Evolutionary conservation across 2,797 vertebrate genomes (phyloP).

Genomic region (Channallabes apus): DNA sequence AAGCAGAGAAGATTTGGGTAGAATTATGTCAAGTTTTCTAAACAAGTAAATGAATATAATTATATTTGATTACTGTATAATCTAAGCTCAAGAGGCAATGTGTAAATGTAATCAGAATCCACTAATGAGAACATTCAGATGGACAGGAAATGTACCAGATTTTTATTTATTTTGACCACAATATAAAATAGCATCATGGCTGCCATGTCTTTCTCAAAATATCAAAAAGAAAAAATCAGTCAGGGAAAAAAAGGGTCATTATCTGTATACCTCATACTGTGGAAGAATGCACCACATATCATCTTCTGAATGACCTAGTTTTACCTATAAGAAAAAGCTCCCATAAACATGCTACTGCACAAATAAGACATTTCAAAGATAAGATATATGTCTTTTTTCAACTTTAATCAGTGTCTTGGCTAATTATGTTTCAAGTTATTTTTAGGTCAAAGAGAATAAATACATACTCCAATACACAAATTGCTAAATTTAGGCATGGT

Average conservation of each 20-base stretch:
- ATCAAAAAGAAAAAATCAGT: not conserved
- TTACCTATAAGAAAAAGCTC: not conserved
- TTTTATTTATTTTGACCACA: not conserved
- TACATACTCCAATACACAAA: not conserved
- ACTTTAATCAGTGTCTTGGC: not conserved
- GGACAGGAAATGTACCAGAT: not conserved
- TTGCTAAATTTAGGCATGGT: not conserved
- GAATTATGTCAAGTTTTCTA: not conserved
- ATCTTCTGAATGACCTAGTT: slow-evolving; percentile 3
- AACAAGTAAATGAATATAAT: not conserved
- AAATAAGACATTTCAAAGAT: not conserved
- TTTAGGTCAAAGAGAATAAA: not conserved
- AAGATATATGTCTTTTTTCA: not conserved
- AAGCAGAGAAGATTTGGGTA: not conserved
- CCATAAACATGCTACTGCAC: not conserved
- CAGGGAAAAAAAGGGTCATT: not conserved
- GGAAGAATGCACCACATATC: not conserved
- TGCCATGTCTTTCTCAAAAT: not conserved
- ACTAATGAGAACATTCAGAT: not conserved
- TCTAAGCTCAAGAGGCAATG: not conserved
- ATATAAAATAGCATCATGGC: not conserved
- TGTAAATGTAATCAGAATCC: not conserved
- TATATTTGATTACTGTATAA: not conserved
- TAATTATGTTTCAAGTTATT: not conserved
- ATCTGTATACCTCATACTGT: not conserved